Evolutionary conservation across 2,797 vertebrate genomes (phyloP), one percentile per base, ranked within the genome.

Genomic region (Passerculus sandwichensis): DNA sequence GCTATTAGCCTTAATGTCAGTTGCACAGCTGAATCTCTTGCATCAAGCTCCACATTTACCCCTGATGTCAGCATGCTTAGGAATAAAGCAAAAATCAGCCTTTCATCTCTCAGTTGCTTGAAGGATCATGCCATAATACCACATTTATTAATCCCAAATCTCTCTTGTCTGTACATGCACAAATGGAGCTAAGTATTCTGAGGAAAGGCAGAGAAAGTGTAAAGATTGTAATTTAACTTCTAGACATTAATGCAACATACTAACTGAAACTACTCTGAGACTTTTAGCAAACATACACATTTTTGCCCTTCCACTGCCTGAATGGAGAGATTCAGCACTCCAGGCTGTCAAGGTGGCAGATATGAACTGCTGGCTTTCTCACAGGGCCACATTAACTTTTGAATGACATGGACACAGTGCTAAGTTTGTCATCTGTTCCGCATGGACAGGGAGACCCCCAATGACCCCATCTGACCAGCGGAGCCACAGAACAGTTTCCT

Each of bases 141-240:
- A 67, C 29, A 67, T 74, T 93, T 94, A 95, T 94, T 95, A 88
- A 90, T 72, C 91, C 32, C 87, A 79, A 95, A 82, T 95, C 60
- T 92, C 60, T 73, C 40, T 75, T 80, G 47, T 89, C 60, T 89
- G 45, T 66, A 79, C 40, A 57, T 56, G 88, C 34, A 79, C 64
- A 87, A 91, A 73, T 85, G 60, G 56, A 95, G 5, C 32, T 67
- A 53, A 90, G 9, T 70, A 78, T 79, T 87, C 62, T 62, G 42
- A 86, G 26, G 45, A 96, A 89, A 92, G 25, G 14, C 59, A 72
- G 27, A 69, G 59, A 54, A 89, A 90, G 40, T 70, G 19, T 86
- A 72, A 86, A 85, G 74, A 74, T 40, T 47, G 19, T 82, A 82
- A 71, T 90, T 69, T 80, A 74, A 85, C 17, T 91, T 91, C 53